phyloP scores from a whole-genome alignment of 1,140 invertebrate genomes.

The Anoplolepis gracilipes region DNA sequence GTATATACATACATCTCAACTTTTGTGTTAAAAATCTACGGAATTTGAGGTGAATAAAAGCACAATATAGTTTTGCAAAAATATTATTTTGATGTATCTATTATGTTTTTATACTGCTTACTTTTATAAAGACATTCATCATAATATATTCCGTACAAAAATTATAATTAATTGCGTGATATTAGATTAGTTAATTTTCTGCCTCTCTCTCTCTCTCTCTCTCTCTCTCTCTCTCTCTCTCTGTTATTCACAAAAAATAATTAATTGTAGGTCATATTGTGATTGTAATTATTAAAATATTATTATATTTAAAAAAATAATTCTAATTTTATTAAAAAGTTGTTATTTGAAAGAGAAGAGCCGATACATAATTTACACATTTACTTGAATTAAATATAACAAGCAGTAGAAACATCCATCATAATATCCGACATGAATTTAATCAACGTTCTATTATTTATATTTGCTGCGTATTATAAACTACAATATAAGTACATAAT shows the following conservation, averaged over 20 bases:
- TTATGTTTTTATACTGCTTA: neutral
- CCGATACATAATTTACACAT: neutral
- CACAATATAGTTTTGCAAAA: neutral
- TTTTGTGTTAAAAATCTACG: neutral
- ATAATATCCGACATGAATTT: neutral
- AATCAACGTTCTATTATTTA: neutral
- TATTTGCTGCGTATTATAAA: neutral
- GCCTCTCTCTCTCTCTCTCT: too few species aligned
- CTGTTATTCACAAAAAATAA: neutral
- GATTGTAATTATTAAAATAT: constrained; percentile 7
- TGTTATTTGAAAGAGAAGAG: neutral
- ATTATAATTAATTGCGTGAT: neutral
- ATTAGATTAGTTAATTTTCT: too few species aligned
- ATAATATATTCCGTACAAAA: neutral
- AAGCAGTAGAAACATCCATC: neutral
- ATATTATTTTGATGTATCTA: neutral
- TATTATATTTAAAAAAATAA: neutral
- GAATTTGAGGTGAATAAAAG: neutral
- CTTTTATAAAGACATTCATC: neutral
- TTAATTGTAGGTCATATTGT: neutral
- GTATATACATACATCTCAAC: neutral
- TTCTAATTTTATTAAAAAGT: neutral
- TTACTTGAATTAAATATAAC: neutral
- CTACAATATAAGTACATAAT: too few species aligned
- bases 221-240: too few species aligned